Conservation (phyloP, 2,888 invertebrate genomes). For the Diachrysia chrysitis region DNA sequence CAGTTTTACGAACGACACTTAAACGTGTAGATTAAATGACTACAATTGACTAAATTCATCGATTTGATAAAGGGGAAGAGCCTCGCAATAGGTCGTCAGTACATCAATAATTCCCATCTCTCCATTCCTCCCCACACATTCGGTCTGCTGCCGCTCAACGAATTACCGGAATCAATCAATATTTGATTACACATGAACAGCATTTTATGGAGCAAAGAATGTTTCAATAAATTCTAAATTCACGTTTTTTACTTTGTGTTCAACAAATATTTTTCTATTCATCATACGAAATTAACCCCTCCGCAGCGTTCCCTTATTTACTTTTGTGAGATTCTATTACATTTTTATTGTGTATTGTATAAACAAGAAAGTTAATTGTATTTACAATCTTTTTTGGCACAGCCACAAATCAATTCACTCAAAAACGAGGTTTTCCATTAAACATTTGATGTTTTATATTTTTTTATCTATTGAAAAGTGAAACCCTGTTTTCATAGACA, state of each 20-base stretch:
- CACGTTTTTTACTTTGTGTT: slow-evolving; percentile 34
- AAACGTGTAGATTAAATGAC: neutral
- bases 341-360: slow-evolving; percentile 10
- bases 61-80: slow-evolving; percentile 46
- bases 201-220: slow-evolving; percentile 60
- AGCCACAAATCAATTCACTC: slow-evolving; percentile 3
- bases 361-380: slow-evolving; percentile 2
- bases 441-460: neutral
- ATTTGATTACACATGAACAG: slow-evolving; percentile 69
- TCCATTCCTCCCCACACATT: slow-evolving; percentile 61
- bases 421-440: neutral
- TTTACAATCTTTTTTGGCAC: slow-evolving; percentile 16
- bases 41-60: slow-evolving; percentile 33
- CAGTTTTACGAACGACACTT: neutral
- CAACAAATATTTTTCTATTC: slow-evolving; percentile 33
- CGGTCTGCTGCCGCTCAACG: slow-evolving; percentile 63
- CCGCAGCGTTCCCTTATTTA: slow-evolving; percentile 9
- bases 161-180: slow-evolving; percentile 75
- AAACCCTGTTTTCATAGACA: too few relatives aligned
- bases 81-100: slow-evolving; percentile 47
- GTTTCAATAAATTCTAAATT: slow-evolving; percentile 53
- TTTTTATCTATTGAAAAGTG: too few relatives aligned
- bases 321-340: slow-evolving; percentile 15
- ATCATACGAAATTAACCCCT: slow-evolving; percentile 14
- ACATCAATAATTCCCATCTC: slow-evolving; percentile 72